These are phyloP conservation scores for Apis cerana DNA, from an alignment of 1,140 invertebrate genomes.

Conservation along the genomic window DNA sequence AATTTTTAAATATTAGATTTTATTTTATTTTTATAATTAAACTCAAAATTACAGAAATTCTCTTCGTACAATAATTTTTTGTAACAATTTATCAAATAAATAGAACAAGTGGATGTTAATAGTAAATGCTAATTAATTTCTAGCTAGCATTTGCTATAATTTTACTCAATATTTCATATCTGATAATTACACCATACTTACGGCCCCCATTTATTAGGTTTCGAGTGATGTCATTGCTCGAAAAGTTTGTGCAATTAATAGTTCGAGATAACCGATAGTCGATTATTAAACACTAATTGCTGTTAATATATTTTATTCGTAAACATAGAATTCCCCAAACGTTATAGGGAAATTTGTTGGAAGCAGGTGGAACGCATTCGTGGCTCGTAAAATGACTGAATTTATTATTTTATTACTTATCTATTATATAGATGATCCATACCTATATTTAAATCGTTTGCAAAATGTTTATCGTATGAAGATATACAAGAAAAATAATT, in stretches of 20 bases:
- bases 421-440: not conserved
- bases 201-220: not conserved
- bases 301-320: not conserved
- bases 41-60: too few species aligned
- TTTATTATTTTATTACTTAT: not conserved
- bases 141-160: not conserved
- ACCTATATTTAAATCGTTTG: not conserved
- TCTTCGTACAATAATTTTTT: not conserved
- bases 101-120: not conserved
- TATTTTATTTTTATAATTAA: too few species aligned
- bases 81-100: not conserved
- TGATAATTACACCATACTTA: not conserved
- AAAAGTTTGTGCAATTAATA: not conserved
- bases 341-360: not conserved
- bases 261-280: not conserved
- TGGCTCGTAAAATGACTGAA: not conserved
- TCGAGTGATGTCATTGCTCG: not conserved
- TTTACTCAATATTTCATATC: not conserved
- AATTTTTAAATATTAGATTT: too few species aligned
- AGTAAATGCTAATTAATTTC: too few species aligned
- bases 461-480: too few species aligned
- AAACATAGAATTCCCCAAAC: not conserved
- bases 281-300: not conserved
- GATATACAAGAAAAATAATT: too few species aligned
- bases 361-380: not conserved